Conservation (phyloP, 1,140 invertebrate genomes). For the Brevipalpus yothersi region DNA sequence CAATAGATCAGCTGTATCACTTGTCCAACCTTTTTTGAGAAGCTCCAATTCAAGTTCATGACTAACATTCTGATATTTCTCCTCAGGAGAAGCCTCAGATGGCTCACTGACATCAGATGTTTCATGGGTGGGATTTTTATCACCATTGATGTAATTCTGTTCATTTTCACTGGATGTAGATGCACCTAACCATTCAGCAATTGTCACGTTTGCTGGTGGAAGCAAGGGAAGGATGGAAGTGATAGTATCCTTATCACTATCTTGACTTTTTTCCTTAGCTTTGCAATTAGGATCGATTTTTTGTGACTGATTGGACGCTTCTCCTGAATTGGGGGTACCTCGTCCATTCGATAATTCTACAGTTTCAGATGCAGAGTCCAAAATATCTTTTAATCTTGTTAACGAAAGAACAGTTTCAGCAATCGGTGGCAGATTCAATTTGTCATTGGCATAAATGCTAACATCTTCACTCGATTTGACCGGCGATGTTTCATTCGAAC, state of each 20-base stretch:
- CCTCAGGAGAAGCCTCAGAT: background rate
- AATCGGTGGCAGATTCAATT: background rate
- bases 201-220: slow-evolving; percentile 6
- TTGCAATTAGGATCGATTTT: background rate
- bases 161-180: background rate
- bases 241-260: background rate
- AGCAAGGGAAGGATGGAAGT: background rate
- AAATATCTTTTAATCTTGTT: slow-evolving; percentile 4
- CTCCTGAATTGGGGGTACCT: background rate
- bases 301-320: background rate
- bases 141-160: background rate
- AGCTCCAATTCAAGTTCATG: background rate
- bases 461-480: background rate
- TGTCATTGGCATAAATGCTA: background rate
- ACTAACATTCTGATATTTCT: background rate
- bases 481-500: background rate
- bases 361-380: background rate
- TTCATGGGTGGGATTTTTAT: background rate
- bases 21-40: slow-evolving; percentile 7
- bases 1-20: slow-evolving; percentile 1
- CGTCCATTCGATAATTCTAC: background rate
- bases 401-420: slow-evolving; percentile 3
- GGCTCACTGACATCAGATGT: background rate
- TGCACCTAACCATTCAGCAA: slow-evolving; percentile 8
- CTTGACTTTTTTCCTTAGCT: background rate